phyloP scores from a whole-genome alignment of 2,888 invertebrate species.

The Harpalus rubripes region DNA sequence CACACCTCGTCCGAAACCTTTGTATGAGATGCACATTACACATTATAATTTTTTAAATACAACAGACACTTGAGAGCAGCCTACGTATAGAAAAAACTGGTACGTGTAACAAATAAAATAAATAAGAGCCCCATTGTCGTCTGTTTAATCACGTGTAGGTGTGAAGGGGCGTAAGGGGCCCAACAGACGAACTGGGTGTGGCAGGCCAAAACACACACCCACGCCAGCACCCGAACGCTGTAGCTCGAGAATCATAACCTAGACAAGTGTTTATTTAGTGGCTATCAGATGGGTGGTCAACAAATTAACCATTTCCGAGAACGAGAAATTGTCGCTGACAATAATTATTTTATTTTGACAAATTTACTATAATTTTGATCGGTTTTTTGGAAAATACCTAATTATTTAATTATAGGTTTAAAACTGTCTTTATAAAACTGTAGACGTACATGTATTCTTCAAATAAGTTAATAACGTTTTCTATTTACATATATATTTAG shows the following conservation, averaged over 20 bases:
- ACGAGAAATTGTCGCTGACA: too few species aligned
- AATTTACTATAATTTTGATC: too few species aligned
- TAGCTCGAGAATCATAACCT: not conserved
- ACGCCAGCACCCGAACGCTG: conserved; percentile 18
- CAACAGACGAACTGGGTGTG: conserved; percentile 57
- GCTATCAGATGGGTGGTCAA: not conserved
- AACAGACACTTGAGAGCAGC: conserved; percentile 55
- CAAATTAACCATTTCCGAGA: too few species aligned
- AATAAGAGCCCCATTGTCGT: conserved; percentile 71
- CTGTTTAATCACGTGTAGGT: conserved; percentile 72
- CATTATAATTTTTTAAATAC: conserved; percentile 64
- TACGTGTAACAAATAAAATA: conserved; percentile 69
- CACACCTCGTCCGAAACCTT: conserved; percentile 18
- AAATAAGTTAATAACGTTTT: too few species aligned
- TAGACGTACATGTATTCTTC: too few species aligned
- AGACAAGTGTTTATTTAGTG: conserved; percentile 7
- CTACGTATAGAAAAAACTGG: conserved; percentile 64
- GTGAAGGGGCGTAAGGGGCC: conserved; percentile 61
- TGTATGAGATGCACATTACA: conserved; percentile 49
- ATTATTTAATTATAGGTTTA: too few species aligned
- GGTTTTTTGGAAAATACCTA: too few species aligned
- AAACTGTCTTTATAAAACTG: too few species aligned
- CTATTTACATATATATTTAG: too few species aligned
- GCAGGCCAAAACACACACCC: conserved; percentile 47
- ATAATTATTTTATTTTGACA: too few species aligned